phyloP scores from a whole-genome alignment of 2,888 invertebrate genomes.

The Omphaloscelis lunosa region DNA sequence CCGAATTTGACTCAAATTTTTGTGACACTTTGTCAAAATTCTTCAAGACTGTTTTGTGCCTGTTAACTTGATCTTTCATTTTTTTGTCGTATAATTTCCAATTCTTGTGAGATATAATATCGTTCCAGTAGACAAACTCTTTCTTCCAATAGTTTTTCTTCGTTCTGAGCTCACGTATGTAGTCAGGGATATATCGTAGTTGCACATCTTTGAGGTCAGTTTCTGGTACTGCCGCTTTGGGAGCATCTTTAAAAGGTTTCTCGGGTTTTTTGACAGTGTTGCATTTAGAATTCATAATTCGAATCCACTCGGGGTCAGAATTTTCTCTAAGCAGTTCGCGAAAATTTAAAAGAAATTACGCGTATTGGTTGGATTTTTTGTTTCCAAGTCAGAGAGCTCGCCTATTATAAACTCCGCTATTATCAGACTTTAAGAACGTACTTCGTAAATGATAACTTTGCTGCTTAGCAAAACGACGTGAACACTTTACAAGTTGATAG shows the following conservation, averaged over 20 bases:
- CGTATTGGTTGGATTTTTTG: too few relatives aligned
- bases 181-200: conserved; percentile 15
- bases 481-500: not conserved
- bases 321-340: not conserved
- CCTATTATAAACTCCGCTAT: not conserved
- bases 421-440: not conserved
- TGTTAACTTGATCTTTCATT: not conserved
- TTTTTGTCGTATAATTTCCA: conserved; percentile 10
- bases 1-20: rapidly evolving
- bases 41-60: not conserved
- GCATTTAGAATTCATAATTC: rapidly evolving
- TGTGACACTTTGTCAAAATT: not conserved
- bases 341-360: not conserved
- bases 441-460: not conserved
- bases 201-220: not conserved
- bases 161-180: not conserved
- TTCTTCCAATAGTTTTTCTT: conserved; percentile 13
- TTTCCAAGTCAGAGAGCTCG: not conserved
- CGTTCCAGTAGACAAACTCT: not conserved
- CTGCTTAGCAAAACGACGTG: not conserved
- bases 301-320: not conserved
- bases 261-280: rapidly evolving
- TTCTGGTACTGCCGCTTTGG: not conserved
- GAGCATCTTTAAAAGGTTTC: rapidly evolving
- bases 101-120: conserved; percentile 10